phyloP scores from a whole-genome alignment of 2,888 invertebrate species.

The Agrilus mali region DNA sequence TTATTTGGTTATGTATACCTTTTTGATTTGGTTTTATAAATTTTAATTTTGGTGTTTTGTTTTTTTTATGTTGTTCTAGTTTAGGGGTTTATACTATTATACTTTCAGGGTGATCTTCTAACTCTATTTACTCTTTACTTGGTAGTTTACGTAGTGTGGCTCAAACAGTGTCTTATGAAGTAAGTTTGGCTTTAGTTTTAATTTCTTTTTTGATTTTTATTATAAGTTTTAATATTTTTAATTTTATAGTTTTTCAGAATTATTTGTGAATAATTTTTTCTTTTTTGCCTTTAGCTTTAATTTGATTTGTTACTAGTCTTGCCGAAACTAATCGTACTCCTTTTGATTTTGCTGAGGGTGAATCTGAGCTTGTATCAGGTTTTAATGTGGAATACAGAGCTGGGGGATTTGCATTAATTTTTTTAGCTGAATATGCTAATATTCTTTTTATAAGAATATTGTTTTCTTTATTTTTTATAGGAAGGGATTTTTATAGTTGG shows the following conservation, averaged over 20 bases:
- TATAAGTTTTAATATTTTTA: conserved; percentile 41
- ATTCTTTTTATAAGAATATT: conserved; percentile 56
- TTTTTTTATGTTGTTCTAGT: conserved; percentile 52
- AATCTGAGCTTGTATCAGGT: conserved; percentile 65
- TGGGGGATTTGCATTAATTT: conserved; percentile 58
- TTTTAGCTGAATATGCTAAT: conserved; percentile 56
- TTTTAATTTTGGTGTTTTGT: conserved; percentile 47
- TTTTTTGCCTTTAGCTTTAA: conserved; percentile 40
- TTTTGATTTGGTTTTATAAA: conserved; percentile 39
- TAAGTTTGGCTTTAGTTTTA: conserved; percentile 53
- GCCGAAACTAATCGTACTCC: conserved; percentile 63
- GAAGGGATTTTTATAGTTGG: conserved; percentile 35
- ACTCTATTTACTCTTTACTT: conserved; percentile 60
- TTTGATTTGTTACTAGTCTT: conserved; percentile 47
- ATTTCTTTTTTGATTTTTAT: conserved; percentile 45
- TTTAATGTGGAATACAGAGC: conserved; percentile 69
- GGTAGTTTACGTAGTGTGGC: conserved; percentile 54
- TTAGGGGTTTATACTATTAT: conserved; percentile 52
- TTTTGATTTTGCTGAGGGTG: conserved; percentile 70
- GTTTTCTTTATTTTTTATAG: conserved; percentile 46
- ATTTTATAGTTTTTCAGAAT: conserved; percentile 38
- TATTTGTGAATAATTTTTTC: conserved; percentile 42
- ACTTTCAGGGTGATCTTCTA: conserved; percentile 53
- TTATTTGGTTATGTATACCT: conserved; percentile 47
- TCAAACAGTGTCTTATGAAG: conserved; percentile 68